Conservation (phyloP, 2,797 vertebrate species). For the Chiloscyllium punctatum region DNA sequence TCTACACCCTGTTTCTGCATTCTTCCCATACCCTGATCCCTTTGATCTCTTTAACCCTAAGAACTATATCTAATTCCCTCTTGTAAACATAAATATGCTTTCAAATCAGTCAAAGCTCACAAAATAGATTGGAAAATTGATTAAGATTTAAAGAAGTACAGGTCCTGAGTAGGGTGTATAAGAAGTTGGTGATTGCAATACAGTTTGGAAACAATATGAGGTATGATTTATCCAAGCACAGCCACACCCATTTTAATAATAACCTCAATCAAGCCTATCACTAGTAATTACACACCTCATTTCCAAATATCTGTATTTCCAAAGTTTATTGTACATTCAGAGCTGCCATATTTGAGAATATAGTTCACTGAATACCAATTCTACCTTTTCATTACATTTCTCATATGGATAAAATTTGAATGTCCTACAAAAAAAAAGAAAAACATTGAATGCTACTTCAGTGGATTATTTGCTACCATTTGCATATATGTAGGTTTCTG, state of each 20-base stretch:
- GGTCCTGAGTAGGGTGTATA: background rate
- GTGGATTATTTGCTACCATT: background rate
- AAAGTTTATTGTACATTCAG: background rate
- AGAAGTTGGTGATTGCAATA: background rate
- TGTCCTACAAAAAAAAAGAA: background rate
- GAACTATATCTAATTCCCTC: no score
- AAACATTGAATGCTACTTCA: background rate
- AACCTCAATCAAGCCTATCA: background rate
- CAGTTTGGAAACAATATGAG: background rate
- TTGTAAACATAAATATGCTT: background rate
- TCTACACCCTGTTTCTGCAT: no score
- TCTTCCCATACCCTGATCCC: no score
- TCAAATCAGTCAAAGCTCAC: background rate
- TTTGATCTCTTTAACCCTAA: no score
- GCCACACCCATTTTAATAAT: background rate
- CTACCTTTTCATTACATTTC: background rate
- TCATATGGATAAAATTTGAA: background rate
- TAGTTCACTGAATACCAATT: background rate
- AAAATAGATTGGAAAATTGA: background rate
- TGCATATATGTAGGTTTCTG: background rate
- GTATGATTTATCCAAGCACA: background rate
- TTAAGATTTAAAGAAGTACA: background rate
- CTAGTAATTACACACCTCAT: background rate
- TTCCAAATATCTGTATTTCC: background rate
- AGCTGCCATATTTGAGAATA: background rate